These are phyloP conservation scores for Corynorhinus townsendii DNA, from an alignment of 2,113 vertebrate genomes.

Conservation along the genomic window DNA sequence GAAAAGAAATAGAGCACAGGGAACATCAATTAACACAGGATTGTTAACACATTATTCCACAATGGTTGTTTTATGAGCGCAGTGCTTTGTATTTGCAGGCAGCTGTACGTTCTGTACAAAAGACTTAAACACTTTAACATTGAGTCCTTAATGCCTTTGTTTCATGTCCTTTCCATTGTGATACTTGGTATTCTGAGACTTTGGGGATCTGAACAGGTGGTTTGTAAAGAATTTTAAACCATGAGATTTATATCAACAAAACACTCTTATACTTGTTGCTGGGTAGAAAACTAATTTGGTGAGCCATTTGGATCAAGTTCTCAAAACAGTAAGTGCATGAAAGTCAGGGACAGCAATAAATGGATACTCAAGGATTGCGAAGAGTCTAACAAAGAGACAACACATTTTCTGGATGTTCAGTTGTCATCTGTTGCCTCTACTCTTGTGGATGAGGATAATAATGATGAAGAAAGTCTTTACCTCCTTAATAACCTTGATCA, in stretches of 20 bases:
- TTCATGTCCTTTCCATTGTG: not conserved
- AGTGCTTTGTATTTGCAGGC: not conserved
- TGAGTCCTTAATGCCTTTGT: not conserved
- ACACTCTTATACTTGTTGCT: not conserved
- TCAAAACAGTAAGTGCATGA: not conserved
- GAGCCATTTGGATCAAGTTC: not conserved
- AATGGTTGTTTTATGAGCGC: not conserved
- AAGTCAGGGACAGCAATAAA: not conserved
- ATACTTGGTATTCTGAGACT: not conserved
- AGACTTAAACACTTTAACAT: not conserved
- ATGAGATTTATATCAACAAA: not conserved
- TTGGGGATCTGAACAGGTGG: not conserved
- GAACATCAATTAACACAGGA: not conserved
- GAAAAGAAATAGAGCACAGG: not conserved
- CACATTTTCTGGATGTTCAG: not conserved
- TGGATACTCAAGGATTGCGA: not conserved
- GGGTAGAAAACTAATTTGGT: not conserved
- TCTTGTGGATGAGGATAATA: not conserved
- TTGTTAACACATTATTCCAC: not conserved
- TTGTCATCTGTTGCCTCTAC: not conserved
- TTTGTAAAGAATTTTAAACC: not conserved
- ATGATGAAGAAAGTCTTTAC: not conserved
- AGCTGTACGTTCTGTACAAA: not conserved
- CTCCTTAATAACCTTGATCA: not conserved
- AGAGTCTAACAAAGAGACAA: not conserved